phyloP scores from a whole-genome alignment of 2,797 vertebrate species.

The Enteromius trimaculatus region DNA sequence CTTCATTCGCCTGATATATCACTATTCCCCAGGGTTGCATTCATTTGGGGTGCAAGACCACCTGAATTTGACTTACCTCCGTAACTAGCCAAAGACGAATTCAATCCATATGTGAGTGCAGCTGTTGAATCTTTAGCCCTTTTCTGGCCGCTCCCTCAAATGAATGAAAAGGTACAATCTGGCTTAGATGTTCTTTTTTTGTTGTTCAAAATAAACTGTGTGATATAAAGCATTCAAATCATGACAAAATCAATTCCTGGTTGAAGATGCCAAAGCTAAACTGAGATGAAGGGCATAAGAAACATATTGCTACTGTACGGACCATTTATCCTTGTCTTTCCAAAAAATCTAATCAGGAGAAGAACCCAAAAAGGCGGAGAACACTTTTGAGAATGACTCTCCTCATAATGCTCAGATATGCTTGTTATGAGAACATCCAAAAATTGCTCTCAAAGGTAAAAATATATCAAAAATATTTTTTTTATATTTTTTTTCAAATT shows the following conservation, averaged over 20 bases:
- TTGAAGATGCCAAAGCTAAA: background rate
- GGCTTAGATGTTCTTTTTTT: background rate
- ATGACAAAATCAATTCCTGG: background rate
- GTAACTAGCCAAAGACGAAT: conserved; percentile 32
- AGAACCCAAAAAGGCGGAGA: background rate
- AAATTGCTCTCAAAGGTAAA: conserved; percentile 23
- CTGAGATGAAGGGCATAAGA: background rate
- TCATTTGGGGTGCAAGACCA: conserved; percentile 35
- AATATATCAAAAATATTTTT: background rate
- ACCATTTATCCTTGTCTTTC: background rate
- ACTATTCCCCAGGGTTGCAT: conserved; percentile 26
- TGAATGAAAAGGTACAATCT: conserved; percentile 17
- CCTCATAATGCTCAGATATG: conserved; percentile 2
- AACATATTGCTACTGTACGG: background rate
- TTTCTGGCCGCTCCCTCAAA: background rate
- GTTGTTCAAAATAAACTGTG: background rate
- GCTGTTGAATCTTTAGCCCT: conserved; percentile 16
- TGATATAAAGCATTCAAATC: background rate
- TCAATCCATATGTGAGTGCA: conserved; percentile 12
- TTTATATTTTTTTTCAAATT: background rate
- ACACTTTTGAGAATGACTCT: background rate
- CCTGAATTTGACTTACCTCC: conserved; percentile 41
- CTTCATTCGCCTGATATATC: conserved; percentile 43
- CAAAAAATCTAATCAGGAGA: background rate
- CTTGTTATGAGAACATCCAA: conserved; percentile 21